phyloP scores from a whole-genome alignment of 2,888 invertebrate species.

The Trissoscelio sp. region DNA sequence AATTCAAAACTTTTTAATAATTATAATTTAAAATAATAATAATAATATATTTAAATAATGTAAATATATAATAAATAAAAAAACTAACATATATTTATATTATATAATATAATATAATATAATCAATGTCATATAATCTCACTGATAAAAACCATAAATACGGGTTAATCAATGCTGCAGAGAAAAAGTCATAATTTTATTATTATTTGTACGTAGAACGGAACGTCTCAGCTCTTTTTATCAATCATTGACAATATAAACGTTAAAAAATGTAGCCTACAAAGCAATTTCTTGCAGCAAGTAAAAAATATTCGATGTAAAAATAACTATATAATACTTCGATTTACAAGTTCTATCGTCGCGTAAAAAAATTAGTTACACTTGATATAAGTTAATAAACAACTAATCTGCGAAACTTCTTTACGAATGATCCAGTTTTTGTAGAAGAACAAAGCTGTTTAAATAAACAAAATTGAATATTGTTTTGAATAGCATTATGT shows the following conservation, averaged over 20 bases:
- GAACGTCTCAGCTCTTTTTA: conserved; percentile 17
- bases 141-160: not conserved
- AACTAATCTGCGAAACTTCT: not conserved
- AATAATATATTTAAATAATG: no score
- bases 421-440: not conserved
- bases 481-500: no score
- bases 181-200: not conserved
- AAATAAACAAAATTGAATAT: no score
- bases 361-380: conserved; percentile 1
- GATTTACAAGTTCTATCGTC: conserved; percentile 12
- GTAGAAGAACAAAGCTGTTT: no score
- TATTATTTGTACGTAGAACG: conserved; percentile 11
- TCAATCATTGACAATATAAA: conserved; percentile 1
- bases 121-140: no score
- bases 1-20: no score
- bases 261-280: conserved; percentile 18
- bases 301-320: conserved; percentile 27
- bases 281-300: conserved; percentile 26
- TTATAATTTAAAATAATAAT: no score
- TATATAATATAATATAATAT: no score
- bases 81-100: no score
- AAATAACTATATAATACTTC: conserved; percentile 24
- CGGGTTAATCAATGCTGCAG: no score
- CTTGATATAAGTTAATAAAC: not conserved
- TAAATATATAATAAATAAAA: no score